Conservation (phyloP, 2,113 vertebrate genomes). For the Cardinalis cardinalis region DNA sequence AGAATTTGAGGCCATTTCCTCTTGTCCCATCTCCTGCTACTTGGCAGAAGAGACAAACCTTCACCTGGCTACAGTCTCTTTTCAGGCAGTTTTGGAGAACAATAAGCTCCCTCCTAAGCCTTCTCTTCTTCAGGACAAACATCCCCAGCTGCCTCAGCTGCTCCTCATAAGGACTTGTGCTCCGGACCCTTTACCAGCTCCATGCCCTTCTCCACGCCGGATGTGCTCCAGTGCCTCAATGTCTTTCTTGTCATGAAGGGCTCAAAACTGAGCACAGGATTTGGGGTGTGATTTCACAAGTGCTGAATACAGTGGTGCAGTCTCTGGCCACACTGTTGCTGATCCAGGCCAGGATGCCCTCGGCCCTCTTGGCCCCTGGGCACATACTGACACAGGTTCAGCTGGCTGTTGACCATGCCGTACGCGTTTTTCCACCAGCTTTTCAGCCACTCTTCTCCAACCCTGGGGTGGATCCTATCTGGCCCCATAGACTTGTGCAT, state of each 20-base stretch:
- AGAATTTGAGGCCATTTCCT: neutral
- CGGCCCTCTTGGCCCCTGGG: neutral
- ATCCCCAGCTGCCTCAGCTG: neutral
- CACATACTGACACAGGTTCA: too few species aligned
- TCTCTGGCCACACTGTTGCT: too few species aligned
- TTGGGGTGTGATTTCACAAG: neutral
- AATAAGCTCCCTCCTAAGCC: accelerated
- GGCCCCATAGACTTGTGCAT: neutral
- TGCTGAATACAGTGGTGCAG: neutral
- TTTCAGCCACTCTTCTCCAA: neutral
- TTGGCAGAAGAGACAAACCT: neutral
- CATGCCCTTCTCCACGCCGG: neutral
- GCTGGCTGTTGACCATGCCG: neutral
- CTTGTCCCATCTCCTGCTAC: neutral
- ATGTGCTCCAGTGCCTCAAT: neutral
- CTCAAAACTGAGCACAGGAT: neutral
- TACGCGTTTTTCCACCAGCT: neutral
- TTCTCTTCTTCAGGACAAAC: neutral
- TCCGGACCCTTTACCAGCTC: neutral
- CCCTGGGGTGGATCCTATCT: too few species aligned
- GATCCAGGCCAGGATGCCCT: neutral
- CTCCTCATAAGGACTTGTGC: neutral
- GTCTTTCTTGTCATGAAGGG: neutral
- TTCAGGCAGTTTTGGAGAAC: neutral
- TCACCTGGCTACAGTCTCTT: neutral